Evolutionary conservation across 1,140 invertebrate genomes (phyloP), one percentile per base, ranked within the genome.

Genomic region (Pomacea maculata): DNA sequence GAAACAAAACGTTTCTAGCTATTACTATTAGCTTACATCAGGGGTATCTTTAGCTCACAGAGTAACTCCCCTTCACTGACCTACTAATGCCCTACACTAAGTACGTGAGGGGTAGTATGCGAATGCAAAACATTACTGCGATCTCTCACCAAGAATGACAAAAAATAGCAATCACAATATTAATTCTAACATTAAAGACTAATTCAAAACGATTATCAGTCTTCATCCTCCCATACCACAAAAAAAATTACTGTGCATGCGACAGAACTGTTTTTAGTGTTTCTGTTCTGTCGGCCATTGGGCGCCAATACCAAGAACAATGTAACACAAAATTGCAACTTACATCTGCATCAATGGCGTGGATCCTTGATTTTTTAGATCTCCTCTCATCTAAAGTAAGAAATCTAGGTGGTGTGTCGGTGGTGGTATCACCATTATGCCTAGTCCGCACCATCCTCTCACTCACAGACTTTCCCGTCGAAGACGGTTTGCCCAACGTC

Each of bases 381-480:
- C 68, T 78, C 63, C 72, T 79, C 17, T 71, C 75, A 71, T 80
- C 70, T 29, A 88, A 78, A 21, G 76, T 57, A 15, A 78, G 45
- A 78, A 78, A 78, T 57, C 61, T 71, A n/a, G 84, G 83, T 73
- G 80, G 80, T n/a, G 85, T 79, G n/a, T 82, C 81, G 11, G 83
- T 83, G 70, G 84, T 83, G 21, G 67, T 52, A 17, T 86, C 86
- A 29, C 78, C 72, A 80, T 72, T 85, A 77, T 87, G 85, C 77
- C 87, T 84, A 79, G 87, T 88, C 80, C 83, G 84, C 75, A 87
- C 86, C 85, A 86, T 86, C 79, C 83, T 84, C 25, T 68, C 64
- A 4, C 34, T 54, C 63, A 61, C 10, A n/a, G 34, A 19, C 72
- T 55, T 61, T 78, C 61, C 70, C 45, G 67, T 21, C 54, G 61